Conservation (phyloP, 2,113 vertebrate genomes). For the Phalacrocorax carbo region DNA sequence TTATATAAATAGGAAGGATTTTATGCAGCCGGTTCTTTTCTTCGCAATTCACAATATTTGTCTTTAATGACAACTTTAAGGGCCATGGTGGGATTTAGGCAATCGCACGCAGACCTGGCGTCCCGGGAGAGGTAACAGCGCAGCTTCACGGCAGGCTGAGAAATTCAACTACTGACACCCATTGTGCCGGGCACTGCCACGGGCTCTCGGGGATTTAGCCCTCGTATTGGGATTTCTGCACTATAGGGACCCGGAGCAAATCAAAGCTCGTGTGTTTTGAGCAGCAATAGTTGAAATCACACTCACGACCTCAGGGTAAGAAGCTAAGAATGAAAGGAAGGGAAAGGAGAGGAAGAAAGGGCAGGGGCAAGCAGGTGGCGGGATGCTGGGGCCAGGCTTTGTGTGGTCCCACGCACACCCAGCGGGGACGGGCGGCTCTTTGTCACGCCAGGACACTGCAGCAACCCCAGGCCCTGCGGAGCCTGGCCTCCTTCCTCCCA, state of each 20-base stretch:
- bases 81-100: neutral
- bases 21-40: slow-evolving; percentile 4
- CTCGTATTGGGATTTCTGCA: neutral
- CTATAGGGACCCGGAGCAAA: neutral
- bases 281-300: neutral
- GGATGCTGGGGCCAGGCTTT: neutral
- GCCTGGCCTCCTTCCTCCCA: neutral
- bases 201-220: neutral
- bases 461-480: neutral
- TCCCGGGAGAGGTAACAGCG: neutral
- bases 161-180: neutral
- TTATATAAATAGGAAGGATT: slow-evolving; percentile 12
- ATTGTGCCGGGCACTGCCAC: neutral
- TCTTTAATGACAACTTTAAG: neutral
- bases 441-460: neutral
- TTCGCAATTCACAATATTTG: neutral
- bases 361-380: neutral
- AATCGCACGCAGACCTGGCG: neutral
- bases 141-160: neutral
- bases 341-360: neutral
- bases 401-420: neutral
- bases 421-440: neutral
- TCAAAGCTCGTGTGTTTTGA: neutral
- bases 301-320: neutral
- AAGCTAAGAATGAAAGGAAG: neutral